These are phyloP conservation scores for Rhimphoctona megacephalus DNA, from an alignment of 2,888 invertebrate species.

Conservation along the genomic window DNA sequence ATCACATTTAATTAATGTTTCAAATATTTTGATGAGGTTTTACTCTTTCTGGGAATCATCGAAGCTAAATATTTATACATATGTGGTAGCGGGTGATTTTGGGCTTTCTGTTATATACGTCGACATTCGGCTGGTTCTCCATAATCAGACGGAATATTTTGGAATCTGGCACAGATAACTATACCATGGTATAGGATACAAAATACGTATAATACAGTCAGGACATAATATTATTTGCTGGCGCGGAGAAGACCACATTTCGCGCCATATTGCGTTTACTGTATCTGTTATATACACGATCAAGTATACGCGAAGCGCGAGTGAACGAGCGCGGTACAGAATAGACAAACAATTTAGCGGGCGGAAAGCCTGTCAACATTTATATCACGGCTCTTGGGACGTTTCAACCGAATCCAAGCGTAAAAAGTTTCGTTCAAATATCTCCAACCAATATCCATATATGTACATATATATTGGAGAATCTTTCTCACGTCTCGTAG, in stretches of 20 bases:
- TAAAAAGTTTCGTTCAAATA: conserved; percentile 73
- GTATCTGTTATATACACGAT: conserved; percentile 37
- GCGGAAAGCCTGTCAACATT: conserved; percentile 71
- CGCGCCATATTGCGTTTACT: conserved; percentile 50
- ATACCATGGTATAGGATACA: conserved; percentile 23
- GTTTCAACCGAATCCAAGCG: conserved; percentile 67
- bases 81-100: neutral
- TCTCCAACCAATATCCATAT: conserved; percentile 22
- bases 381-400: conserved; percentile 74
- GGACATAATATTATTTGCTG: conserved; percentile 63
- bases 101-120: conserved; percentile 1
- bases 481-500: conserved; percentile 54
- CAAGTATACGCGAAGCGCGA: conserved; percentile 39
- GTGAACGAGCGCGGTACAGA: conserved; percentile 40
- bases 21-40: neutral
- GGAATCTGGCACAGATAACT: conserved; percentile 51
- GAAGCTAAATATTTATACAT: neutral
- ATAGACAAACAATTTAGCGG: conserved; percentile 71
- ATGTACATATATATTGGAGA: conserved; percentile 19
- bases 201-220: conserved; percentile 45
- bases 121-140: conserved; percentile 39
- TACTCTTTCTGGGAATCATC: neutral
- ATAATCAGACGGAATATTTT: conserved; percentile 52
- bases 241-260: conserved; percentile 49
- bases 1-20: neutral